Conservation (phyloP, 2,797 vertebrate species). For the Spizella passerina region DNA sequence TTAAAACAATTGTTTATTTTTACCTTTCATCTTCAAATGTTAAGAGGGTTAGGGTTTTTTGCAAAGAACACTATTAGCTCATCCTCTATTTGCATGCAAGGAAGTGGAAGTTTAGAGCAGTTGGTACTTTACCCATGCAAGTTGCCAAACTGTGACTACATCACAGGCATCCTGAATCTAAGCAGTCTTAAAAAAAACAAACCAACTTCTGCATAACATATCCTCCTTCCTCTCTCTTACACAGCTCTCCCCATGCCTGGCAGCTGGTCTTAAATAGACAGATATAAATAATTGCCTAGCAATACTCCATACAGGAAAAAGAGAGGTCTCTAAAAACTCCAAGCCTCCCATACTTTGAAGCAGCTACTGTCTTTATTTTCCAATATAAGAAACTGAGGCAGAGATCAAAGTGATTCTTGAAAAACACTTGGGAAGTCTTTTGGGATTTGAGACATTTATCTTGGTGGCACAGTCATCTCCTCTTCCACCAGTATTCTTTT, state of each 20-base stretch:
- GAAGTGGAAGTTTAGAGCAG: not conserved
- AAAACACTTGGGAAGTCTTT: not conserved
- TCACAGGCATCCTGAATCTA: not conserved
- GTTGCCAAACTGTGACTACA: not conserved
- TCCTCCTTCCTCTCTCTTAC: not conserved
- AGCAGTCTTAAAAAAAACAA: not conserved
- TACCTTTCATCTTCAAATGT: constrained; percentile 21
- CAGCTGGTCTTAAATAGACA: not conserved
- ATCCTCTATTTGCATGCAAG: not conserved
- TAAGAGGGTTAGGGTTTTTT: not conserved
- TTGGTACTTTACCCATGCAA: not conserved
- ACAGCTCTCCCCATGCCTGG: not conserved
- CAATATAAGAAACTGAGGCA: not conserved
- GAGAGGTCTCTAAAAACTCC: not conserved
- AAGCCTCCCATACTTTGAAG: not conserved
- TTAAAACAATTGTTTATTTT: constrained; percentile 52
- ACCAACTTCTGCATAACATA: not conserved
- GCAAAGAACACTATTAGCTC: not conserved
- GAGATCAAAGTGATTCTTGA: not conserved
- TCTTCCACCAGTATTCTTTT: not conserved
- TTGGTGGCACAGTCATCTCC: not conserved
- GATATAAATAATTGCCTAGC: not conserved
- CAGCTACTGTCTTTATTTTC: not conserved
- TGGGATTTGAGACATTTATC: not conserved
- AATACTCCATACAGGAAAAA: not conserved